A percentile compares a stretch with the other conserved stretches of the same genome.
These are phyloP conservation scores for Astatotilapia flaviijosephi DNA, from an alignment of 2,113 vertebrate genomes.

Conservation along the genomic window DNA sequence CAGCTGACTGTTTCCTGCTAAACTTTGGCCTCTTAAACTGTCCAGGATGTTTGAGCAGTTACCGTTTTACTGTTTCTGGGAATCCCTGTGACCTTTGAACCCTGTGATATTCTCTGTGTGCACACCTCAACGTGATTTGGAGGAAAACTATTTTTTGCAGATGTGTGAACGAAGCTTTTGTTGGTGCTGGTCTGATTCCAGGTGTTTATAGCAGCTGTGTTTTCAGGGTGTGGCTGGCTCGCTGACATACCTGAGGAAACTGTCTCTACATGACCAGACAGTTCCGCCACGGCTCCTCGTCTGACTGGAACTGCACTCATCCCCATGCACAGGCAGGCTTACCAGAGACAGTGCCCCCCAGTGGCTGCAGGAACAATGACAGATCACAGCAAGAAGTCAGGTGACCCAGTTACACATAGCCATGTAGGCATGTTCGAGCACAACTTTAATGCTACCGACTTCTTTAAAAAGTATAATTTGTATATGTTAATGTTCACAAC, in stretches of 20 bases:
- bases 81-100: not conserved
- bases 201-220: not conserved
- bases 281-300: not conserved
- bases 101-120: not conserved
- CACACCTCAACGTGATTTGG: not conserved
- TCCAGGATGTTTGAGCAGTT: not conserved
- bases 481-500: not conserved
- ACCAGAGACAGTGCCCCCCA: not conserved
- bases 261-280: constrained; percentile 36
- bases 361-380: not conserved
- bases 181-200: not conserved
- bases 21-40: not conserved
- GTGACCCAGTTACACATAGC: not conserved
- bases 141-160: not conserved
- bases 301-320: not conserved
- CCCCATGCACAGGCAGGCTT: not conserved
- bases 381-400: not conserved
- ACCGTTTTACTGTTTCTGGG: not conserved
- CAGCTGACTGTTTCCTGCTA: not conserved
- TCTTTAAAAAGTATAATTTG: not conserved
- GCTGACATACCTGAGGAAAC: constrained; percentile 18
- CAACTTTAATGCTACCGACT: not conserved
- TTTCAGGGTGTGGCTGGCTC: constrained; percentile 13
- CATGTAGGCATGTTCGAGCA: not conserved
- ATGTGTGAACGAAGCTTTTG: not conserved